A percentile compares a stretch with the other conserved stretches of the same genome.
These are phyloP conservation scores for Tragelaphus strepsiceros DNA, from an alignment of 2,113 vertebrate species.

Conservation along the genomic window DNA sequence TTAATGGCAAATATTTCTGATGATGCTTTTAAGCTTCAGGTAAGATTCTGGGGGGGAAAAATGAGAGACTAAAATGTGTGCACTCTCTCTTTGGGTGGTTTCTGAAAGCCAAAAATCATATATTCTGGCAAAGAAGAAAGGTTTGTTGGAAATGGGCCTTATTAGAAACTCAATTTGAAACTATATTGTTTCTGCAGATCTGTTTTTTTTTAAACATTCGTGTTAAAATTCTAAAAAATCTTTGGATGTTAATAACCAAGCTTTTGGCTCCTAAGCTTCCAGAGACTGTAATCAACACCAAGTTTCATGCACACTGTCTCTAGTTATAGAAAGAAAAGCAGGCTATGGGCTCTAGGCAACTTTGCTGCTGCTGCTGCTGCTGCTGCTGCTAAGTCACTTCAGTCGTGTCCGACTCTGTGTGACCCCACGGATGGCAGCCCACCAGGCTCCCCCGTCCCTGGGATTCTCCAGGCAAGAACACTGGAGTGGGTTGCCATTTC, in stretches of 20 bases:
- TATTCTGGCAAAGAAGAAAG: neutral
- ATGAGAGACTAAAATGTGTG: slow-evolving; percentile 41
- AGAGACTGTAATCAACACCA: neutral
- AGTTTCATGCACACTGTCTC: neutral
- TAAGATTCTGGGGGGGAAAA: slow-evolving; percentile 62
- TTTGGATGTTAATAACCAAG: neutral
- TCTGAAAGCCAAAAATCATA: neutral
- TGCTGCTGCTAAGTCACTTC: no score
- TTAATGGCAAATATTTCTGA: slow-evolving; percentile 70
- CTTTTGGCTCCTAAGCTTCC: neutral
- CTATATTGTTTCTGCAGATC: neutral
- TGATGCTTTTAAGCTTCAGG: slow-evolving; percentile 47
- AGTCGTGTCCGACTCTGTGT: no score
- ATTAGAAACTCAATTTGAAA: slow-evolving; percentile 18
- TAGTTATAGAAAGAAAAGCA: neutral
- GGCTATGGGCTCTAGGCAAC: neutral
- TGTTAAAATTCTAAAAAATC: neutral
- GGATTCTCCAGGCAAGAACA: no score
- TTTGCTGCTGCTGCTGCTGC: no score
- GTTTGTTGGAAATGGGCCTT: neutral
- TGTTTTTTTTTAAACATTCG: neutral
- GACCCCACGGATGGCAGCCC: no score
- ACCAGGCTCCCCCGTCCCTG: no score
- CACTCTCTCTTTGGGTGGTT: slow-evolving; percentile 3
- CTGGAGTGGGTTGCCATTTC: no score